phyloP scores from a whole-genome alignment of 2,888 invertebrate genomes.

The Podabrus alpinus region DNA sequence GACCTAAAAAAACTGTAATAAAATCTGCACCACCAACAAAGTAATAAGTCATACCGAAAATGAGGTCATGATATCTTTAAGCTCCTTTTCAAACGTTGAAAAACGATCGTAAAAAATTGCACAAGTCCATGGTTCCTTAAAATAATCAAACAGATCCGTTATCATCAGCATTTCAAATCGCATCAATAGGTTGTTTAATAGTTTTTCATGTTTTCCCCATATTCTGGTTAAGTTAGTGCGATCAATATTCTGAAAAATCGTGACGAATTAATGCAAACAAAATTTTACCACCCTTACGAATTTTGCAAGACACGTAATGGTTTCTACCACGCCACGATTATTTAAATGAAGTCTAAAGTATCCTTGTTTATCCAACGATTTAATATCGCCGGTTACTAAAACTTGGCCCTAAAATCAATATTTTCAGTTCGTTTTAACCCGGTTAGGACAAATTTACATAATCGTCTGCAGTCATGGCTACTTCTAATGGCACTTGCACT shows the following conservation, averaged over 20 bases:
- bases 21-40: background rate
- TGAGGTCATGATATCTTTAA: constrained; percentile 39
- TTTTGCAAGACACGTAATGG: constrained; percentile 65
- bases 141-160: constrained; percentile 68
- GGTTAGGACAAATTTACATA: constrained; percentile 41
- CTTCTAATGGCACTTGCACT: constrained; percentile 58
- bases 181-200: constrained; percentile 68
- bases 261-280: background rate
- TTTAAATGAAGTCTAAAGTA: constrained; percentile 68
- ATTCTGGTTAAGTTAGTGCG: constrained; percentile 63
- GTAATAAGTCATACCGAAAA: constrained; percentile 7
- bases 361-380: constrained; percentile 51
- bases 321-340: constrained; percentile 60
- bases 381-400: constrained; percentile 61
- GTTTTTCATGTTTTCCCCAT: constrained; percentile 74
- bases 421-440: constrained; percentile 17
- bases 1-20: constrained; percentile 31
- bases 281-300: constrained; percentile 50
- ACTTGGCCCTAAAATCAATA: constrained; percentile 59
- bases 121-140: constrained; percentile 68
- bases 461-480: constrained; percentile 51
- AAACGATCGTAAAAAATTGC: constrained; percentile 68
- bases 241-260: constrained; percentile 58
- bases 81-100: constrained; percentile 52
- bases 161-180: constrained; percentile 66